A percentile compares a stretch with the other conserved stretches of the same genome.
Conservation (phyloP, 2,113 vertebrate genomes). For the Chaetops frenatus region DNA sequence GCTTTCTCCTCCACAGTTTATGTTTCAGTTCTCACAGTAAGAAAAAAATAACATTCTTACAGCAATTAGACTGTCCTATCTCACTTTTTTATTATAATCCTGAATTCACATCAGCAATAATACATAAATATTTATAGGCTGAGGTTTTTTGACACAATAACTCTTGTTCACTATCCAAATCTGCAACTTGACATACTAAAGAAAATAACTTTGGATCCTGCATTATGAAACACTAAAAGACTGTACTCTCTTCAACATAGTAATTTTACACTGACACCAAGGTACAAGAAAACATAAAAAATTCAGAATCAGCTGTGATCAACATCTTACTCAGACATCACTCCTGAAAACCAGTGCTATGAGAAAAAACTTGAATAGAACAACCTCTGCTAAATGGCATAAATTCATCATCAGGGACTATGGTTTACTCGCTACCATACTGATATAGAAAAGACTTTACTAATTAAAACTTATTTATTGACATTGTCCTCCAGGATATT, state of each 20-base stretch:
- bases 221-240: not conserved
- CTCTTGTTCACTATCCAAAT: not conserved
- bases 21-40: not conserved
- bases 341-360: not conserved
- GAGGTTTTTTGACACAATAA: not conserved
- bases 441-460: not conserved
- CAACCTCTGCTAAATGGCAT: not conserved
- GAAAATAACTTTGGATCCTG: not conserved
- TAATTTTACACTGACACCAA: not conserved
- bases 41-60: not conserved
- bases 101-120: not conserved
- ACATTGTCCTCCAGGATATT: not conserved
- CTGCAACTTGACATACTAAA: not conserved
- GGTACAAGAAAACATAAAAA: not conserved
- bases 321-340: not conserved
- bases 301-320: not conserved
- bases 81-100: not conserved
- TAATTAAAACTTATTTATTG: not conserved
- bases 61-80: not conserved
- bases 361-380: not conserved
- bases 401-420: not conserved
- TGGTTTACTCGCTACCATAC: not conserved
- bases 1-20: slow-evolving; percentile 8
- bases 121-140: not conserved
- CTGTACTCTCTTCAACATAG: not conserved